phyloP scores from a whole-genome alignment of 2,888 invertebrate genomes.

The Erebia aethiops region DNA sequence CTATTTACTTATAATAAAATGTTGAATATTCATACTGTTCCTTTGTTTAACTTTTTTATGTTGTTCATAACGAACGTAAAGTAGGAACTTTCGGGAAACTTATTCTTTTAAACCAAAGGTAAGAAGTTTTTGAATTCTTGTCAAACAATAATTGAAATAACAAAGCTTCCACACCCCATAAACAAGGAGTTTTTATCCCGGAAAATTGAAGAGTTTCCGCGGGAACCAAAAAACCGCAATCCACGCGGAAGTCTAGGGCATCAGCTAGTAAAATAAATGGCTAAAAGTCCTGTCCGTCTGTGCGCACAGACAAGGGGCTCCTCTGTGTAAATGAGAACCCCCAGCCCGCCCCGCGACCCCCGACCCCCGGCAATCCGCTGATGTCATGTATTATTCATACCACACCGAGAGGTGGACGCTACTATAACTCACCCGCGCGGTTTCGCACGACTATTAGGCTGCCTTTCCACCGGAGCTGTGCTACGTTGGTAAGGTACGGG shows the following conservation, averaged over 20 bases:
- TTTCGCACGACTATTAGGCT: no score
- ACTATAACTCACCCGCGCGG: background rate
- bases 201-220: no score
- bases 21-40: background rate
- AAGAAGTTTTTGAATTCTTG: no score
- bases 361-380: conserved; percentile 1
- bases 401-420: background rate
- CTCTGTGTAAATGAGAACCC: background rate
- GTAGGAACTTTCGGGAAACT: background rate
- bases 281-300: background rate
- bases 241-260: no score
- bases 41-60: background rate
- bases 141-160: no score
- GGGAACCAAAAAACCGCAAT: no score
- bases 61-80: background rate
- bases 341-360: background rate
- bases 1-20: no score
- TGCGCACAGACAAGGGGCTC: background rate
- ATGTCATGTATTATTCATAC: conserved; percentile 12
- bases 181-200: no score
- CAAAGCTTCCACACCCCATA: no score
- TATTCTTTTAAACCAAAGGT: no score
- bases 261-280: background rate
- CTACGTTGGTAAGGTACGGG: no score
- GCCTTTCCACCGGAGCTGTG: no score